Evolutionary conservation across 2,797 vertebrate genomes (phyloP).

Genomic region (Limnodromus scolopaceus): DNA sequence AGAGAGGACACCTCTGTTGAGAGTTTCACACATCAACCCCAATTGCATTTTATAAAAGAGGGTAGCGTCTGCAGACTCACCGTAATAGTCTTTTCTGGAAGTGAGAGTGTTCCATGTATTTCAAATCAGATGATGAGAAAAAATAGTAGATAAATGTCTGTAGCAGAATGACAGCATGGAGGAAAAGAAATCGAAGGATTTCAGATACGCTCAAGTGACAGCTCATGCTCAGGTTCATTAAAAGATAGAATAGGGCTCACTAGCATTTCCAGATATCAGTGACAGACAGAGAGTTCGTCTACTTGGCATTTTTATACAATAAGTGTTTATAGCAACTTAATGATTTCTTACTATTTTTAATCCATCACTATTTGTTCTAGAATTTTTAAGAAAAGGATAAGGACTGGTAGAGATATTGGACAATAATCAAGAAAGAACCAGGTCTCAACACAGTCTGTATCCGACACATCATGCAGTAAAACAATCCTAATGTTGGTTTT

Average conservation of each 20-base stretch:
- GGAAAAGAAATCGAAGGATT: background rate
- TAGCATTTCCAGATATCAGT: background rate
- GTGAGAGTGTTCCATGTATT: background rate
- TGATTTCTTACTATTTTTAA: background rate
- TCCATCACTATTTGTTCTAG: background rate
- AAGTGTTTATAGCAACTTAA: background rate
- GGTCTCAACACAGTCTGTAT: background rate
- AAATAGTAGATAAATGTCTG: background rate
- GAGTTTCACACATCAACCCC: background rate
- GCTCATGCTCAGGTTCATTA: background rate
- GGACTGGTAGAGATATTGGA: background rate
- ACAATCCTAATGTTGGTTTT: background rate
- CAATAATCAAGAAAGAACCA: background rate
- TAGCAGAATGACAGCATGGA: background rate
- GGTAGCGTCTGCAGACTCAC: background rate
- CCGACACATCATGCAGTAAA: background rate
- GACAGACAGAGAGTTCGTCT: background rate
- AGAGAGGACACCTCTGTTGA: background rate
- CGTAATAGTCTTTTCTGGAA: background rate
- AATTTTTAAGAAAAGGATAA: background rate
- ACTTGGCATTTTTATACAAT: background rate
- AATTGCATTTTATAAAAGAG: background rate
- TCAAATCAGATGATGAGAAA: background rate
- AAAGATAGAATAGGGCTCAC: background rate
- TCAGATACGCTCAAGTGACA: fast-evolving